Conservation (phyloP, 2,113 vertebrate genomes). For the Cynopterus brachyotis region DNA sequence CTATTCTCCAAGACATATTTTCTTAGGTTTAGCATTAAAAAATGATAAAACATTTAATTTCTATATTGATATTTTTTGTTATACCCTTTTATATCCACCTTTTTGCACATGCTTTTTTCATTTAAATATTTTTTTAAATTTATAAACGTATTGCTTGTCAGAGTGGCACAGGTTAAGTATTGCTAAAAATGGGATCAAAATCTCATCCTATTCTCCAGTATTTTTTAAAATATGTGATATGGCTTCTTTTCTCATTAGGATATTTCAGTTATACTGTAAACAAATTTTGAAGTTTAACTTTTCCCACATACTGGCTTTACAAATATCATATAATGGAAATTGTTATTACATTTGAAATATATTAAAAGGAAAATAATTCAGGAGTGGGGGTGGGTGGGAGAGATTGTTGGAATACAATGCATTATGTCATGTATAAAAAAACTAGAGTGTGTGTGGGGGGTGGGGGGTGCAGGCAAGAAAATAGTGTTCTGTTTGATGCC, state of each 20-base stretch:
- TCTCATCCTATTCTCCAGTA: not conserved
- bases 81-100: not conserved
- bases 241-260: not conserved
- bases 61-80: not conserved
- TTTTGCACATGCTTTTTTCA: not conserved
- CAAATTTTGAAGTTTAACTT: not conserved
- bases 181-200: not conserved
- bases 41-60: not conserved
- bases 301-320: not conserved
- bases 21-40: not conserved
- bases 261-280: not conserved
- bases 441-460: not conserved
- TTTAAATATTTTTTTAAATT: not conserved
- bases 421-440: not conserved
- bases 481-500: not conserved
- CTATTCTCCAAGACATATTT: not conserved
- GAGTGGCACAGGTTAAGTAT: not conserved
- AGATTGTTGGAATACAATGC: not conserved
- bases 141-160: not conserved
- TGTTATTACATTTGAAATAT: not conserved
- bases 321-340: not conserved
- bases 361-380: not conserved
- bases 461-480: not conserved
- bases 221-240: not conserved
- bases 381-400: not conserved